These are phyloP conservation scores for Ditylenchus weischeri DNA, from an alignment of 2,888 invertebrate species.

Conservation along the genomic window DNA sequence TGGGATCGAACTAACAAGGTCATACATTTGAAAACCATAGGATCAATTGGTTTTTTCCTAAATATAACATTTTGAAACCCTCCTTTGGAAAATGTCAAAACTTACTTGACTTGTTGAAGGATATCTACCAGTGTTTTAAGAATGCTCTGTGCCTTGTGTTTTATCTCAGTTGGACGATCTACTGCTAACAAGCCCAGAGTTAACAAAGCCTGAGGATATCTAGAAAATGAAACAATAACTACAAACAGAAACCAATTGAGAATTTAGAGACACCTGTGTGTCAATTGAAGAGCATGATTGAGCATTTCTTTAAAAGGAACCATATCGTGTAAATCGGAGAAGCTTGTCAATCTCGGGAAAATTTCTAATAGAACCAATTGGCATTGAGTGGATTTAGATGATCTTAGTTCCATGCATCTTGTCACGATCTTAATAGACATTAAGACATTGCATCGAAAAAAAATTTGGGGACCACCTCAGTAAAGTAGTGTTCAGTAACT, in stretches of 20 bases:
- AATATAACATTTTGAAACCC: background rate
- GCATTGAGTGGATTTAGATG: conserved; percentile 74
- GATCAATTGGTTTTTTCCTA: conserved; percentile 74
- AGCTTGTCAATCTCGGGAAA: conserved; percentile 67
- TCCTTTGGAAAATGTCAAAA: background rate
- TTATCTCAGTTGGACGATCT: conserved; percentile 30
- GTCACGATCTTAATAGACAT: conserved; percentile 30
- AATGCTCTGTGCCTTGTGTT: conserved; percentile 21
- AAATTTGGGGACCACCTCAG: conserved; percentile 62
- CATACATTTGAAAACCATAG: conserved; percentile 87
- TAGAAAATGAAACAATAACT: background rate
- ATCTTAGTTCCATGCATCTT: conserved; percentile 69
- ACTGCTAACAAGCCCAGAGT: conserved; percentile 38
- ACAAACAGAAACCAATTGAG: background rate
- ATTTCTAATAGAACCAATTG: conserved; percentile 82
- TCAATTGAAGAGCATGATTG: conserved; percentile 5
- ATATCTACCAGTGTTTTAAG: conserved; percentile 22
- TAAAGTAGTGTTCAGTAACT: conserved; percentile 75
- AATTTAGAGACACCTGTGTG: background rate
- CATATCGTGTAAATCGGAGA: conserved; percentile 16
- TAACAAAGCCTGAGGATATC: conserved; percentile 33
- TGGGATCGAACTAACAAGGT: conserved; percentile 84
- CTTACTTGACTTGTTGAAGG: conserved; percentile 28
- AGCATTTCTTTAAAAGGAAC: conserved; percentile 22
- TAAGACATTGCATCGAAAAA: background rate